Conservation (phyloP, 2,113 vertebrate genomes). For the Noturus placidus region DNA sequence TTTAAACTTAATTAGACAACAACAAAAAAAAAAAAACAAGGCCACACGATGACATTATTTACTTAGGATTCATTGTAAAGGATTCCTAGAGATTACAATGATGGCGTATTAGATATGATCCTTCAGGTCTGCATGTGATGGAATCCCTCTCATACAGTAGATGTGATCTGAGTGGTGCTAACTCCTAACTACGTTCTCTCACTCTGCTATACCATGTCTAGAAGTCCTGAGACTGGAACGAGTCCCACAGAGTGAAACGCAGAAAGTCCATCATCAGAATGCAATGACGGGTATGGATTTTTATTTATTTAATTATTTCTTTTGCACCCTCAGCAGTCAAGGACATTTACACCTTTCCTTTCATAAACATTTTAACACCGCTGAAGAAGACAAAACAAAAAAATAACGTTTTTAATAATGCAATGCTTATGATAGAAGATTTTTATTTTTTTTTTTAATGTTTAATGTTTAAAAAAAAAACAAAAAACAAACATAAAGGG, state of each 20-base stretch:
- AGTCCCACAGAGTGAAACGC: slow-evolving; percentile 17
- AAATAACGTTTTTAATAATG: slow-evolving; percentile 7
- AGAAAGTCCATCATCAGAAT: slow-evolving; percentile 25
- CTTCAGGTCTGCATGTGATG: background rate
- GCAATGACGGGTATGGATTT: background rate
- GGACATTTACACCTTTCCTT: slow-evolving; percentile 21
- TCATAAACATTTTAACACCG: background rate
- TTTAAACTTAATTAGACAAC: background rate
- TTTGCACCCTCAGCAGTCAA: slow-evolving; percentile 1
- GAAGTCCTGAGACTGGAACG: background rate
- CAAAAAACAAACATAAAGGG: background rate
- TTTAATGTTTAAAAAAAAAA: no score
- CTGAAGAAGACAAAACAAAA: background rate
- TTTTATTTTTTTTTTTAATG: no score
- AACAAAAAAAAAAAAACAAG: background rate
- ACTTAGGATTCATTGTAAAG: background rate
- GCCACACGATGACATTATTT: background rate
- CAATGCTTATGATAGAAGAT: background rate
- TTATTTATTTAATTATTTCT: background rate
- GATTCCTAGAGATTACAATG: background rate
- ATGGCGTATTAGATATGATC: background rate
- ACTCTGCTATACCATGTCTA: background rate
- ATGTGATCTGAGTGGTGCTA: background rate
- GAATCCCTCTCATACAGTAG: background rate
- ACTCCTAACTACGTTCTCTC: background rate